These are phyloP conservation scores for Nomia melanderi DNA, from an alignment of 1,140 invertebrate species.

Conservation along the genomic window DNA sequence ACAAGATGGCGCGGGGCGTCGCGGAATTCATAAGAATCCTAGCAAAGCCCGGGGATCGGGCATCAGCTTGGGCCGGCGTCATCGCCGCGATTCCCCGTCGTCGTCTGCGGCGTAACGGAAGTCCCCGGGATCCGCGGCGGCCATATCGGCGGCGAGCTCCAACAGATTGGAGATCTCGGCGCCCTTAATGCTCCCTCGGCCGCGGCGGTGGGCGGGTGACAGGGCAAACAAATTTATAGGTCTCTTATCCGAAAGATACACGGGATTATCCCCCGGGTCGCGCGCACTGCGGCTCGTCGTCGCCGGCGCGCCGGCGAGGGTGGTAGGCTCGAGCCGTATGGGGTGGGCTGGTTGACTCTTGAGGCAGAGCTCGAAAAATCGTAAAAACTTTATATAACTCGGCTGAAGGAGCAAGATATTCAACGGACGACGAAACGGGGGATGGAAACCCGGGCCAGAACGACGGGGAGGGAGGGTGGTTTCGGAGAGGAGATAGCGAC, in stretches of 20 bases:
- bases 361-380: constrained; percentile 74
- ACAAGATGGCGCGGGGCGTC: constrained; percentile 52
- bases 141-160: constrained; percentile 75
- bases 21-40: constrained; percentile 60
- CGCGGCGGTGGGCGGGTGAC: constrained; percentile 66
- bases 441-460: not conserved
- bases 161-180: constrained; percentile 79
- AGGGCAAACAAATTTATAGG: constrained; percentile 81
- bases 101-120: constrained; percentile 49
- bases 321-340: constrained; percentile 40
- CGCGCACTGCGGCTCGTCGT: constrained; percentile 47
- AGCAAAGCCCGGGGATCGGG: constrained; percentile 40
- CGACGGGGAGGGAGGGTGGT: too few relatives aligned
- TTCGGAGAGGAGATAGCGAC: constrained; percentile 14
- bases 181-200: constrained; percentile 74
- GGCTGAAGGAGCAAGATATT: constrained; percentile 65
- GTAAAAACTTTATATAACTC: constrained; percentile 81
- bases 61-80: not conserved
- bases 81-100: constrained; percentile 27
- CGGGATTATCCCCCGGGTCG: constrained; percentile 76
- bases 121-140: constrained; percentile 63
- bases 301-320: constrained; percentile 30
- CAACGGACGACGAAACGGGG: constrained; percentile 25
- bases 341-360: constrained; percentile 38
- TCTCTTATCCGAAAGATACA: constrained; percentile 80